phyloP scores from a whole-genome alignment of 2,113 vertebrate species.

The Vireo altiloquus region DNA sequence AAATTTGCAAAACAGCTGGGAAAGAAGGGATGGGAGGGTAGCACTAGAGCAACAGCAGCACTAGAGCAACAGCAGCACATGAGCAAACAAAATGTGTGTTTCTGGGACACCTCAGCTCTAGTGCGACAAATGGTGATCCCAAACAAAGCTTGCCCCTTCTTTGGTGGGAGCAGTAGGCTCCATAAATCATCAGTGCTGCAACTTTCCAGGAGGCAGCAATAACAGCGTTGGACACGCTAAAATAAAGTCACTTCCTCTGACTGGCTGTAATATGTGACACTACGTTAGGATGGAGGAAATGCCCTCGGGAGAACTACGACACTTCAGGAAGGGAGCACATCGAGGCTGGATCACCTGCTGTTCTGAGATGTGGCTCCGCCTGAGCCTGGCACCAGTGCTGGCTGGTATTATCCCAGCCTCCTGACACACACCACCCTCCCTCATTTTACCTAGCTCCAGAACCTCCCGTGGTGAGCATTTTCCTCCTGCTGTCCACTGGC shows the following conservation, averaged over 20 bases:
- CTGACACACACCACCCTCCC: neutral
- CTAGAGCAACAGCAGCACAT: neutral
- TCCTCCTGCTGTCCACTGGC: neutral
- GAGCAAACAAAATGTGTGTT: neutral
- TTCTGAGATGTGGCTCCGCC: neutral
- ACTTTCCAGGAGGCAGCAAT: neutral
- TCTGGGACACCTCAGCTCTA: neutral
- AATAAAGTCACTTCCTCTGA: neutral
- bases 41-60: neutral
- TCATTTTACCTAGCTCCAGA: neutral
- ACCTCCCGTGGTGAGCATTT: neutral
- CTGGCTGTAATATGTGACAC: accelerated
- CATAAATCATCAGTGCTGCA: neutral
- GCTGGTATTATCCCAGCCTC: neutral
- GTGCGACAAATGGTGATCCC: neutral
- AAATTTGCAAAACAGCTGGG: neutral
- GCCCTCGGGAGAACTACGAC: accelerated
- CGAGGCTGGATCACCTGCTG: neutral
- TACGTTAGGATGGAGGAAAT: neutral
- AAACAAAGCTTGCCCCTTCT: neutral
- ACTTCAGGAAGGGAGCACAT: neutral
- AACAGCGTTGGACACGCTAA: accelerated
- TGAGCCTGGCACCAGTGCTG: neutral
- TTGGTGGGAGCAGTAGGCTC: neutral
- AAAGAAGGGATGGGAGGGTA: neutral